phyloP scores from a whole-genome alignment of 2,888 invertebrate species.

The Megaustenia siamemsis region DNA sequence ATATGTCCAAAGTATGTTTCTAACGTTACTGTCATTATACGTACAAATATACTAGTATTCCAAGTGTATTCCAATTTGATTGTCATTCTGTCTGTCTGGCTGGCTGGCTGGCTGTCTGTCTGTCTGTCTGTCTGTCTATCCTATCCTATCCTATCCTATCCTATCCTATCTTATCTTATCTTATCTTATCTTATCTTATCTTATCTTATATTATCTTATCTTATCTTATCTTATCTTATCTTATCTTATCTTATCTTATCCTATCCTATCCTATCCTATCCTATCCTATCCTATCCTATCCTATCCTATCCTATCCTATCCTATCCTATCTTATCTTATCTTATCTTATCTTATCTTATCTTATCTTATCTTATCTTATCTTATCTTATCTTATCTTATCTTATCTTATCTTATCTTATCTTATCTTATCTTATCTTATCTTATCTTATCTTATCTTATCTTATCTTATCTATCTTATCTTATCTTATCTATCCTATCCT shows the following conservation, averaged over 20 bases:
- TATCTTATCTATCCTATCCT: not conserved
- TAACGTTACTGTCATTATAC: too few relatives aligned
- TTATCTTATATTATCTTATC: too few relatives aligned
- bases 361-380: not conserved
- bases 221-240: not conserved
- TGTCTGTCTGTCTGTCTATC: too few relatives aligned
- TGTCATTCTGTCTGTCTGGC: too few relatives aligned
- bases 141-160: too few relatives aligned
- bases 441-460: not conserved
- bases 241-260: not conserved
- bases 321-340: not conserved
- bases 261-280: not conserved
- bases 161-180: too few relatives aligned
- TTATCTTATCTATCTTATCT: not conserved
- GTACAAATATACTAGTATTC: too few relatives aligned
- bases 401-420: not conserved
- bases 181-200: too few relatives aligned
- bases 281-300: not conserved
- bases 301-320: not conserved
- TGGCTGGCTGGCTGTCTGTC: too few relatives aligned
- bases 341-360: not conserved
- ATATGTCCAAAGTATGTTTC: too few relatives aligned
- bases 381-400: not conserved
- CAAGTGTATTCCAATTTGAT: too few relatives aligned
- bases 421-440: not conserved